These are phyloP conservation scores for Telenomus remus DNA, from an alignment of 1,140 invertebrate genomes.

Conservation along the genomic window DNA sequence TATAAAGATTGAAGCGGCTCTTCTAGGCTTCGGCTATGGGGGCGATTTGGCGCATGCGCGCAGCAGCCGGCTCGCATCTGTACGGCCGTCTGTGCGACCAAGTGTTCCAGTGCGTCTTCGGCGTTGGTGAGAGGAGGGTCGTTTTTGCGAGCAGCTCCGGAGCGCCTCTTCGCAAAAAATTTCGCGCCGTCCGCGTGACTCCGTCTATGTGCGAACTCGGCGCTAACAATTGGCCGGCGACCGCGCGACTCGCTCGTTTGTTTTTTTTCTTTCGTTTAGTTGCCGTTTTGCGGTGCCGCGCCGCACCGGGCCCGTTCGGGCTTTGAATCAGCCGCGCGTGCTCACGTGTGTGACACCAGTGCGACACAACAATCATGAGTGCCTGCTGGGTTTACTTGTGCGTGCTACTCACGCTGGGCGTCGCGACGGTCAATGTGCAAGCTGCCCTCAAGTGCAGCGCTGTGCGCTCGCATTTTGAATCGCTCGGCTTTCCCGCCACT, in stretches of 20 bases:
- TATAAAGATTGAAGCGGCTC: conserved; percentile 43
- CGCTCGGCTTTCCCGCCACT: conserved; percentile 68
- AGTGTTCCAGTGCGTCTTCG: conserved; percentile 56
- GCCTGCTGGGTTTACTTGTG: conserved; percentile 60
- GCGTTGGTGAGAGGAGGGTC: conserved; percentile 33
- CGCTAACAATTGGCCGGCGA: conserved; percentile 15
- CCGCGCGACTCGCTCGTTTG: conserved; percentile 8
- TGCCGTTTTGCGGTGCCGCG: conserved; percentile 3
- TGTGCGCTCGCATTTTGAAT: conserved; percentile 69
- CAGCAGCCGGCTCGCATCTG: conserved; percentile 27
- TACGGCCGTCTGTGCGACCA: not conserved
- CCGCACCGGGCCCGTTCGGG: conserved; percentile 1
- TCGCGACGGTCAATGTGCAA: conserved; percentile 46
- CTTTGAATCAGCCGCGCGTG: conserved; percentile 40
- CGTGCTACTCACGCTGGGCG: conserved; percentile 63
- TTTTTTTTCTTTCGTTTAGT: conserved; percentile 20
- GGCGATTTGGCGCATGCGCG: conserved; percentile 48
- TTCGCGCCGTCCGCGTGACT: conserved; percentile 6
- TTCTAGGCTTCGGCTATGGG: conserved; percentile 28
- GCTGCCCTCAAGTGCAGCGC: conserved; percentile 67
- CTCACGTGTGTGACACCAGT: conserved; percentile 32
- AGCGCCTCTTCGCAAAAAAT: conserved; percentile 21
- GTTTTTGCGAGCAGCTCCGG: conserved; percentile 21
- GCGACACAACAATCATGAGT: conserved; percentile 61
- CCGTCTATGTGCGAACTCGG: conserved; percentile 16